phyloP scores from a whole-genome alignment of 2,888 invertebrate genomes.

The Drosophila recens region DNA sequence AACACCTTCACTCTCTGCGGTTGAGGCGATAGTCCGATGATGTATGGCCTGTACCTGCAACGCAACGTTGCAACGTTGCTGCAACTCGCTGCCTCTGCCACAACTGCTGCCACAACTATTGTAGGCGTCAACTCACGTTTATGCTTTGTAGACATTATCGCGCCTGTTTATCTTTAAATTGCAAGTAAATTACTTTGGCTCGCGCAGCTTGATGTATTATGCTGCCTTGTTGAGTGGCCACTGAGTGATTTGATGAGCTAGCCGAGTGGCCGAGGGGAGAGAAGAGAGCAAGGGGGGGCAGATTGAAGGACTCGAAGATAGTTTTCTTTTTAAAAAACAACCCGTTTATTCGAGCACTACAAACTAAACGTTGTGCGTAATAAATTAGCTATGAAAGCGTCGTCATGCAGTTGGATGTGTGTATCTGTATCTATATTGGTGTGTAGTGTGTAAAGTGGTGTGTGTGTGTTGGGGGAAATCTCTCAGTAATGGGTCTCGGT shows the following conservation, averaged over 20 bases:
- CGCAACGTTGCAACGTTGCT: constrained; percentile 45
- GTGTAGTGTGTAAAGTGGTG: constrained; percentile 27
- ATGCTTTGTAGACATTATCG: constrained; percentile 81
- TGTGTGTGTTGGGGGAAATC: constrained; percentile 64
- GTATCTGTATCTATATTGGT: constrained; percentile 34
- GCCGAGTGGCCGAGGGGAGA: background rate
- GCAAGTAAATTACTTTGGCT: constrained; percentile 81
- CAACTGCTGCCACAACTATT: constrained; percentile 47
- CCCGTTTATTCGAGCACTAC: constrained; percentile 66
- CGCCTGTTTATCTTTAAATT: constrained; percentile 81
- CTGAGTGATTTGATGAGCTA: constrained; percentile 72
- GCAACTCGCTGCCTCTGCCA: constrained; percentile 20
- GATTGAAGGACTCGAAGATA: constrained; percentile 21
- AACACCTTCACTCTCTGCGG: constrained; percentile 77
- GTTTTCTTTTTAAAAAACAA: constrained; percentile 47
- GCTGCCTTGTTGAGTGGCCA: constrained; percentile 74
- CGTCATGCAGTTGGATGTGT: constrained; percentile 52
- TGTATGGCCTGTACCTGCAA: constrained; percentile 69
- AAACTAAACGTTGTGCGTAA: constrained; percentile 62
- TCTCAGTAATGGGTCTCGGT: constrained; percentile 84
- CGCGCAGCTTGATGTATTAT: constrained; percentile 76
- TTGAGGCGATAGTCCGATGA: constrained; percentile 72
- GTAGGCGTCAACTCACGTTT: constrained; percentile 84
- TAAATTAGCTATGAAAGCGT: constrained; percentile 77
- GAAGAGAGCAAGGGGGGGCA: background rate